Conservation (phyloP, 2,797 vertebrate species). For the Danionella dracula region DNA sequence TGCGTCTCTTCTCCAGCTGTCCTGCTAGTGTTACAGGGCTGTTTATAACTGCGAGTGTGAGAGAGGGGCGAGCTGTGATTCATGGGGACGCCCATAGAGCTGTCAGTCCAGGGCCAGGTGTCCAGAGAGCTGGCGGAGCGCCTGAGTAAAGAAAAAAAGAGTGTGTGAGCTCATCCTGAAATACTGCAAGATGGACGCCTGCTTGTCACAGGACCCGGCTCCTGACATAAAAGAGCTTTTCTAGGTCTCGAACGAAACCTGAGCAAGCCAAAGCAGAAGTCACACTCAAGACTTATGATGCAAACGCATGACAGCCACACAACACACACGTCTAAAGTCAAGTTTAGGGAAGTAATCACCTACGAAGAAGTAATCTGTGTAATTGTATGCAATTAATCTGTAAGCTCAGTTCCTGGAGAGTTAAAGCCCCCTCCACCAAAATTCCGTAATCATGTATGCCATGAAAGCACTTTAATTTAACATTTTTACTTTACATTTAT, state of each 20-base stretch:
- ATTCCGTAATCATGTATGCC: too few species aligned
- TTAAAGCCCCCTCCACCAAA: too few species aligned
- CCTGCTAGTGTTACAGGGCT: conserved; percentile 84
- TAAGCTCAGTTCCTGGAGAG: too few species aligned
- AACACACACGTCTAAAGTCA: neutral
- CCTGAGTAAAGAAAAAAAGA: conserved; percentile 79
- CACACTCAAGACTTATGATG: conserved; percentile 47
- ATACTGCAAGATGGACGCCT: conserved; percentile 79
- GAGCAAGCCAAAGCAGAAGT: conserved; percentile 46
- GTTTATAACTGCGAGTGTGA: conserved; percentile 84
- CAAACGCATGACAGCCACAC: conserved; percentile 17
- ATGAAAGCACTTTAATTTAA: too few species aligned
- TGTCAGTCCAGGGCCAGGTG: conserved; percentile 97
- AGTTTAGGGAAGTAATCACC: neutral
- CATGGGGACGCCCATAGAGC: conserved; percentile 92
- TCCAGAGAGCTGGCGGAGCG: conserved; percentile 75
- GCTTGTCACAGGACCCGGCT: conserved; percentile 80
- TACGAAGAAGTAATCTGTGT: neutral
- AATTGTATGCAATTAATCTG: too few species aligned
- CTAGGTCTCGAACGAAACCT: conserved; percentile 70
- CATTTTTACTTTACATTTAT: too few species aligned
- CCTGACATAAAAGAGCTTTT: conserved; percentile 77
- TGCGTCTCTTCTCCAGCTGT: conserved; percentile 79
- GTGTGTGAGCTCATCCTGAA: conserved; percentile 90
- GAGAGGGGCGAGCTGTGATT: conserved; percentile 89